These are phyloP conservation scores for Eilema caniola DNA, from an alignment of 2,888 invertebrate species.

Conservation along the genomic window DNA sequence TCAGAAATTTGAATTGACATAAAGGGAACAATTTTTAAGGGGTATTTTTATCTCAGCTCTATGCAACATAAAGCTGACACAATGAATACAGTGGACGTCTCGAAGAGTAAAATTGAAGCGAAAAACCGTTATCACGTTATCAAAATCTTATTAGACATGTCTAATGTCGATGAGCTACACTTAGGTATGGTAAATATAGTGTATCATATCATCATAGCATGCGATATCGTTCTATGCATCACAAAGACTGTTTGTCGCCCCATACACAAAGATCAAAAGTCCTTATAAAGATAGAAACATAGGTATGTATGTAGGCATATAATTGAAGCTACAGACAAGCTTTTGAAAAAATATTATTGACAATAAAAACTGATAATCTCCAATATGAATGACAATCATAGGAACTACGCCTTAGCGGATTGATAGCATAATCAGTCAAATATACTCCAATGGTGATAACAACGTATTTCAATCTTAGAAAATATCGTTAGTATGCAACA, in stretches of 20 bases:
- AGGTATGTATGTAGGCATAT: conserved; percentile 4
- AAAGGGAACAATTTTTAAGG: too few species aligned
- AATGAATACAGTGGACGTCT: too few species aligned
- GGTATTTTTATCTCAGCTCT: too few species aligned
- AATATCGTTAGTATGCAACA: neutral
- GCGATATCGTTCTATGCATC: neutral
- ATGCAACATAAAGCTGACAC: too few species aligned
- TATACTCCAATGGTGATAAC: conserved; percentile 25
- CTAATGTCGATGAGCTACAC: too few species aligned
- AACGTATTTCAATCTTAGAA: conserved; percentile 28
- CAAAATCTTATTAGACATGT: too few species aligned
- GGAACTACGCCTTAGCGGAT: conserved; percentile 23
- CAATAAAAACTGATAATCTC: conserved; percentile 33
- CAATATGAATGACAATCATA: conserved; percentile 18
- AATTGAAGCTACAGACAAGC: conserved; percentile 5
- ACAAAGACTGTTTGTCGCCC: neutral
- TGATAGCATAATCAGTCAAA: conserved; percentile 35
- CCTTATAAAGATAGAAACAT: neutral
- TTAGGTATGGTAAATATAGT: too few species aligned
- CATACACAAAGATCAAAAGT: neutral
- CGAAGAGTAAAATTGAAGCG: too few species aligned
- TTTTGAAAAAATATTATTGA: conserved; percentile 12
- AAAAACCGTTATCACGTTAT: too few species aligned
- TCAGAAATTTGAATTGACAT: too few species aligned
- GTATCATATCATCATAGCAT: neutral